Evolutionary conservation across 2,797 vertebrate species (phyloP), one percentile per base, ranked within the genome.

Genomic region (Silurus aristotelis): DNA sequence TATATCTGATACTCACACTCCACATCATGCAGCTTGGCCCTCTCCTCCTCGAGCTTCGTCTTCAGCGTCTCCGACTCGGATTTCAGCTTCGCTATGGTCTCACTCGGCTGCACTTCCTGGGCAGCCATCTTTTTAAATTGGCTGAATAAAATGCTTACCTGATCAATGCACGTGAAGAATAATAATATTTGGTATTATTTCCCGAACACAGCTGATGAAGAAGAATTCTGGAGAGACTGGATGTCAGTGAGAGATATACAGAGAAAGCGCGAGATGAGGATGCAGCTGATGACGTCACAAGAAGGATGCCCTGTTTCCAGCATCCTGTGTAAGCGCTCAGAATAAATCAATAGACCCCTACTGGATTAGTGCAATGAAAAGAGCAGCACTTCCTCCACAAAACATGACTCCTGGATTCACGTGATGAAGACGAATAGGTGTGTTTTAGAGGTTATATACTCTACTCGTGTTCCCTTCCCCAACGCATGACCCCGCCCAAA

Each of bases 11-110:
- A 96, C 98, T 98, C 95, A 99, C 98, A 92, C 93, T 99, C 98
- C 93, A 99, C 98, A 89, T 99, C 98, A 94, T 99, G 98, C 94
- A 99, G 97, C 94, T 99, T 99, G 85, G 98, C 98, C 93, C 98
- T 94, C 91, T 99, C 98, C 90, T 99, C 98, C 92, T 99, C 98
- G 93, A 99, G 96, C 91, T 98, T 99, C 89, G 95, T 94, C 94
- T 99, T 99, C 87, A 99, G 95, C 89, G 93, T 95, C 89, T 99
- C 98, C 8, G 98, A 99, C 91, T 99, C 98, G 70, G 92, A 96
- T 89, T 97, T 97, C 86, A 99, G 96, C 84, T 97, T 96, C 8
- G 96, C 92, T 92, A 99, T 92, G 89, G 96, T 97, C 94, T 99
- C 98, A 84, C 95, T 97, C 91, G 97, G 96, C 86, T 95, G 97